phyloP scores from a whole-genome alignment of 1,140 invertebrate genomes.

The Saxidomus purpurata region DNA sequence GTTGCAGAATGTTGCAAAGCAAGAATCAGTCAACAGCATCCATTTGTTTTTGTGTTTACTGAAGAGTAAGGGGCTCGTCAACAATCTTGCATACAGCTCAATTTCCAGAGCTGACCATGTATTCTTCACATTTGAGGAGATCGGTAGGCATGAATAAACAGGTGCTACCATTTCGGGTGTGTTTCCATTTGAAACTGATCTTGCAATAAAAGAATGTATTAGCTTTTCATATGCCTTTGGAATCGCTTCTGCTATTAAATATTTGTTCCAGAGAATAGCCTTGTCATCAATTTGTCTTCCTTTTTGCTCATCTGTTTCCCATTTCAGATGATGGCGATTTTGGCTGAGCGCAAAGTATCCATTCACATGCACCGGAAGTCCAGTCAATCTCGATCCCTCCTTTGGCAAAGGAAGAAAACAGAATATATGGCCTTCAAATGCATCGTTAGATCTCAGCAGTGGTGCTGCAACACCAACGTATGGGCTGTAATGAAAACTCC shows the following conservation, averaged over 20 bases:
- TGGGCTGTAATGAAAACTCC: conserved; percentile 29
- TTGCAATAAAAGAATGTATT: neutral
- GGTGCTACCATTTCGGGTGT: neutral
- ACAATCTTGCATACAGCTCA: neutral
- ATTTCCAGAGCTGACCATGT: conserved; percentile 15
- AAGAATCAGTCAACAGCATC: neutral
- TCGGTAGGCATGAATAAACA: conserved; percentile 33
- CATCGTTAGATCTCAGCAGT: neutral
- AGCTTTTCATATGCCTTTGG: conserved; percentile 61
- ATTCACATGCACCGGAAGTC: conserved; percentile 81
- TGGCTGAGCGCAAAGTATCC: conserved; percentile 79
- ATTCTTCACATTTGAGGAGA: neutral
- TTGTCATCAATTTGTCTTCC: conserved; percentile 65
- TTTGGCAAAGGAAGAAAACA: conserved; percentile 80
- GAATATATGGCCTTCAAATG: conserved; percentile 73
- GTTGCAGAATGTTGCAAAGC: conserved; percentile 48
- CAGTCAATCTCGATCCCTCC: conserved; percentile 66
- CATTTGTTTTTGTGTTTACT: conserved; percentile 23
- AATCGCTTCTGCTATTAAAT: conserved; percentile 71
- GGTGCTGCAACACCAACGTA: conserved; percentile 59
- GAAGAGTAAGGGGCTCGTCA: neutral
- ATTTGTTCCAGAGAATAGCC: conserved; percentile 75
- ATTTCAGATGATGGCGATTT: conserved; percentile 79
- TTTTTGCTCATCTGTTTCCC: conserved; percentile 68
- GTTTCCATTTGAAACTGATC: neutral